These are phyloP conservation scores for Oostethus manadensis DNA, from an alignment of 2,113 vertebrate genomes.

Conservation along the genomic window DNA sequence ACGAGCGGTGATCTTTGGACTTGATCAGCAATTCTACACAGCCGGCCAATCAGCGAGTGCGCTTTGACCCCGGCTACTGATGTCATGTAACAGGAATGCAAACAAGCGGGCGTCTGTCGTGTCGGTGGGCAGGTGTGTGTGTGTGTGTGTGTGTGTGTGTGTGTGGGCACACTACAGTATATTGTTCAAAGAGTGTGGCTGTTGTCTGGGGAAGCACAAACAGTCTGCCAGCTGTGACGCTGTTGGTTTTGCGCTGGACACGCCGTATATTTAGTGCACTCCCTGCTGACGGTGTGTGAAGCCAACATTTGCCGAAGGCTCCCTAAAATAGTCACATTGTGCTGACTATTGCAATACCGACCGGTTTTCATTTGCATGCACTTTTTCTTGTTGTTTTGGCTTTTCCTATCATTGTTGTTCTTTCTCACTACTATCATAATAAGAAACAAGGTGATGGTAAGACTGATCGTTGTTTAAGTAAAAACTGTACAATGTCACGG, in stretches of 20 bases:
- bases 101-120: slow-evolving; percentile 41
- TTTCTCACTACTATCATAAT: no score
- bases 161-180: slow-evolving; percentile 8
- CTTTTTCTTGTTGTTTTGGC: no score
- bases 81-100: slow-evolving; percentile 67
- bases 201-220: slow-evolving; percentile 54
- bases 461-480: no score
- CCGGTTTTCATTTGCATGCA: no score
- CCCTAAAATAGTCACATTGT: neutral
- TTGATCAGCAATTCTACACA: slow-evolving; percentile 60
- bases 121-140: slow-evolving; percentile 11
- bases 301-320: slow-evolving; percentile 22
- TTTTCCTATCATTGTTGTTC: no score
- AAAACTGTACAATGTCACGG: no score
- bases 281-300: slow-evolving; percentile 22
- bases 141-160: slow-evolving; percentile 7
- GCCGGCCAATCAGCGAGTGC: slow-evolving; percentile 41
- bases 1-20: slow-evolving; percentile 65
- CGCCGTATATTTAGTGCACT: slow-evolving; percentile 41
- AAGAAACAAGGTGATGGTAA: no score
- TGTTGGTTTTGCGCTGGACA: slow-evolving; percentile 54
- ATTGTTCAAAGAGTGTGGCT: slow-evolving; percentile 53
- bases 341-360: neutral
- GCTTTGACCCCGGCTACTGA: slow-evolving; percentile 43
- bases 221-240: slow-evolving; percentile 62